Evolutionary conservation across 1,140 invertebrate genomes (phyloP).

Genomic region (Copidosoma floridanum): DNA sequence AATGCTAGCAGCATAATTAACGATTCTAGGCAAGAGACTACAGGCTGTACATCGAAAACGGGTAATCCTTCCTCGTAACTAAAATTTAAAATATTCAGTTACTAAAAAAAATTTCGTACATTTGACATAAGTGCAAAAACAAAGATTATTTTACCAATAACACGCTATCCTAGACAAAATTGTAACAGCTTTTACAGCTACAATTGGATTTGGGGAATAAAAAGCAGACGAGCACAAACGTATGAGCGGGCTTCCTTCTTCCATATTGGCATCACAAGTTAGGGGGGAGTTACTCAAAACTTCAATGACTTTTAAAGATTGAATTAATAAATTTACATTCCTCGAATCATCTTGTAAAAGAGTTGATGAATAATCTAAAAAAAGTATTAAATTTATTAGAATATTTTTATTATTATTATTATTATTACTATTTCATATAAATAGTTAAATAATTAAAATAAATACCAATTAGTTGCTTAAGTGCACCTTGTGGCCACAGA

Average conservation of each 20-base stretch:
- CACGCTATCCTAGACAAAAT: slow-evolving; percentile 68
- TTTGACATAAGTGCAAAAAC: not conserved
- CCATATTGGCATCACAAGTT: slow-evolving; percentile 53
- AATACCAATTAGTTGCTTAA: slow-evolving; percentile 62
- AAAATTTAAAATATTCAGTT: no score
- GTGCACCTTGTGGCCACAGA: slow-evolving; percentile 74
- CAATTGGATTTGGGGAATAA: slow-evolving; percentile 62
- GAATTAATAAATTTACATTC: slow-evolving; percentile 48
- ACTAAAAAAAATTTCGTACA: not conserved
- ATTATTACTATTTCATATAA: not conserved
- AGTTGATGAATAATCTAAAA: slow-evolving; percentile 48
- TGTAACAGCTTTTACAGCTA: slow-evolving; percentile 69
- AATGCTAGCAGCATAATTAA: slow-evolving; percentile 65
- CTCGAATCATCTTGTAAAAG: slow-evolving; percentile 47
- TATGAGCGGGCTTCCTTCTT: slow-evolving; percentile 48
- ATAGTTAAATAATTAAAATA: slow-evolving; percentile 9
- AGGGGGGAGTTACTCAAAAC: slow-evolving; percentile 52
- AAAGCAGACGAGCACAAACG: slow-evolving; percentile 55
- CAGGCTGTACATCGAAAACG: slow-evolving; percentile 62
- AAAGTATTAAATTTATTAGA: slow-evolving; percentile 3
- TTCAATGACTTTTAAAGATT: slow-evolving; percentile 54
- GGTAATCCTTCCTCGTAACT: slow-evolving; percentile 68
- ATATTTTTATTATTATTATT: slow-evolving; percentile 1
- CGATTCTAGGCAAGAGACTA: slow-evolving; percentile 68
- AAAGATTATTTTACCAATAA: slow-evolving; percentile 55